Evolutionary conservation across 2,888 invertebrate genomes (phyloP).

Genomic region (Nomada fabriciana): DNA sequence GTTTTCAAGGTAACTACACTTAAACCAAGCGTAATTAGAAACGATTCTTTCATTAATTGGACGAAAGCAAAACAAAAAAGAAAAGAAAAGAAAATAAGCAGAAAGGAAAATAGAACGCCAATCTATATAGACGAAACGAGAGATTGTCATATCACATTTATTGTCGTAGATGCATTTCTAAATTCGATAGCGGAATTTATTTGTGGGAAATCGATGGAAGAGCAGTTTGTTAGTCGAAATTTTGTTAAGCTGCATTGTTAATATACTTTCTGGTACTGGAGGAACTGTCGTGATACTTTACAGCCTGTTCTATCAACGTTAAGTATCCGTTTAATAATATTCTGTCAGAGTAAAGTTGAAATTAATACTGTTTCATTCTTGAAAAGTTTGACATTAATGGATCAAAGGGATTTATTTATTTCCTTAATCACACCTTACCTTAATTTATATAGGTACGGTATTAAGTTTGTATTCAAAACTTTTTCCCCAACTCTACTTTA

Average conservation of each 20-base stretch:
- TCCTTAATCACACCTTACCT: no score
- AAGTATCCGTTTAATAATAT: neutral
- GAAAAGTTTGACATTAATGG: neutral
- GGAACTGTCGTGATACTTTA: neutral
- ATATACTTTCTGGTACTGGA: neutral
- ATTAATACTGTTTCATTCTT: neutral
- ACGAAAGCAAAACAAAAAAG: neutral
- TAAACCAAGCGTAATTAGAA: constrained; percentile 67
- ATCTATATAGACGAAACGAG: constrained; percentile 21
- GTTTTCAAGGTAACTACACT: constrained; percentile 73
- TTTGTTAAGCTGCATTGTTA: neutral
- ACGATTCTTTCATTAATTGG: constrained; percentile 30
- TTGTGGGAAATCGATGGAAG: constrained; percentile 42
- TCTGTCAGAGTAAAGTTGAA: neutral
- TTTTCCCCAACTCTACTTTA: no score
- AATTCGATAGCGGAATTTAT: neutral
- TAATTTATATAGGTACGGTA: no score
- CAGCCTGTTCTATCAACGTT: no score
- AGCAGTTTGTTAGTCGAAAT: constrained; percentile 65
- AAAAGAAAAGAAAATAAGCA: neutral
- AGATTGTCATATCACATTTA: neutral
- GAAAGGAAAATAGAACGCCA: constrained; percentile 30
- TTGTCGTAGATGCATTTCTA: neutral
- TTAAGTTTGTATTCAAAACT: no score
- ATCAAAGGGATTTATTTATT: no score